Base-by-base conservation (phyloP, 92 coral and sea anemone genomes). In the Muricea muricata region DNA sequence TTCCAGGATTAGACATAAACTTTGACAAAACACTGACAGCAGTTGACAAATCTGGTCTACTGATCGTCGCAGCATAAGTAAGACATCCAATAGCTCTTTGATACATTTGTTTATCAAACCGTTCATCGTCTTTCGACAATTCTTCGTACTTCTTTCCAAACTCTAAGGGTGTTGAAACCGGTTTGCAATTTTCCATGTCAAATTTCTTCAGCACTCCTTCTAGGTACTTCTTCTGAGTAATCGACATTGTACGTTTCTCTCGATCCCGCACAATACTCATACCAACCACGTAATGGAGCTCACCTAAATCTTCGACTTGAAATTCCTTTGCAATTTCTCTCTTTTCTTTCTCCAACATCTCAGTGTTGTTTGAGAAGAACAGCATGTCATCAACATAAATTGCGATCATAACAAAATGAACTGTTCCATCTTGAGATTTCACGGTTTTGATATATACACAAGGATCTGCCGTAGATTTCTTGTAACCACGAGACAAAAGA, bases 21-120 rank as follows among this genome's bases (percentile, higher is more conserved):
- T 30, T 75, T 75, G 81, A 75, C 17, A 75, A n/a, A 52, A 77
- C 69, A 48, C 82, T 72, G 24, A 77, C 17, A 1, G 82, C 82
- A 77, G 37, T 72, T 48, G 82, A n/a, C 21, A 77, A 20, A 77
- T 77, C 82, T 18, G 82, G 82, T 30, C 67, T 71, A 77, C 70
- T 52, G 21, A 77, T 77, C 5, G 45, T 25, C 1, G 83, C 18
- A 54, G 42, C 83, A 0, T 78, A 52, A 7, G 39, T 78, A 12
- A 78, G 29, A 78, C 83, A 52, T 28, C 83, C 72, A 55, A 55
- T 78, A 37, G 73, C 73, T 5, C 4, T 24, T 78, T 78, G 83
- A 41, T 77, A 77, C 15, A 8, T 5, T 29, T 77, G 50, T 21
- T 48, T 29, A 77, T 77, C 82, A 77, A 77, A 18, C 21, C 72